phyloP scores from a whole-genome alignment of 2,113 vertebrate genomes.

The Haemorhous mexicanus region DNA sequence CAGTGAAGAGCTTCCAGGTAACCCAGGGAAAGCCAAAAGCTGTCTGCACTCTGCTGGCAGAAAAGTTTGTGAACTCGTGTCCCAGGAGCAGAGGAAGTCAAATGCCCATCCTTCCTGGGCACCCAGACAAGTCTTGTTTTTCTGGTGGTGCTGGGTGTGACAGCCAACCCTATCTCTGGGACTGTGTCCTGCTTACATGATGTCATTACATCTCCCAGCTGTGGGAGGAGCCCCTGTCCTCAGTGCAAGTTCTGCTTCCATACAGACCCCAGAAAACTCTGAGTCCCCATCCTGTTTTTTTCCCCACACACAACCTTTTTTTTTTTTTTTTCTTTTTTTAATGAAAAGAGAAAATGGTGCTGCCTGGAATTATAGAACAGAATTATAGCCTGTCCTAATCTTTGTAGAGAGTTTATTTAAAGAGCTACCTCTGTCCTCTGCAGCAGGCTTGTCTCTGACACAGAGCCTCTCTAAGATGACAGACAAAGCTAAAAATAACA shows the following conservation, averaged over 20 bases:
- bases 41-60: neutral
- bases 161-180: neutral
- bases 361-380: neutral
- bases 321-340: neutral
- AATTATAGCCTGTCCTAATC: neutral
- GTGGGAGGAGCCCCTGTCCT: neutral
- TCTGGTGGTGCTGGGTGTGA: neutral
- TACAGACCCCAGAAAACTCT: neutral
- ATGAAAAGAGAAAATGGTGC: neutral
- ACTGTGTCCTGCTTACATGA: neutral
- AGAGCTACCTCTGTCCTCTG: conserved; percentile 36
- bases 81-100: neutral
- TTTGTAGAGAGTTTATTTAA: conserved; percentile 36
- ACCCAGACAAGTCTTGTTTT: neutral
- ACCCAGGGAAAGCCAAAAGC: neutral
- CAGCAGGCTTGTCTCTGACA: neutral
- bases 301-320: neutral
- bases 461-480: conserved; percentile 1
- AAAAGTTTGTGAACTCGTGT: neutral
- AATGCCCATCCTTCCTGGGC: neutral
- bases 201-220: neutral
- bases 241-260: neutral
- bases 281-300: accelerated
- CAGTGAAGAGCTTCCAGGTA: neutral
- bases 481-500: conserved; percentile 54